Base-by-base conservation (phyloP, 2,888 invertebrate genomes). In the Anaspis maculata region DNA sequence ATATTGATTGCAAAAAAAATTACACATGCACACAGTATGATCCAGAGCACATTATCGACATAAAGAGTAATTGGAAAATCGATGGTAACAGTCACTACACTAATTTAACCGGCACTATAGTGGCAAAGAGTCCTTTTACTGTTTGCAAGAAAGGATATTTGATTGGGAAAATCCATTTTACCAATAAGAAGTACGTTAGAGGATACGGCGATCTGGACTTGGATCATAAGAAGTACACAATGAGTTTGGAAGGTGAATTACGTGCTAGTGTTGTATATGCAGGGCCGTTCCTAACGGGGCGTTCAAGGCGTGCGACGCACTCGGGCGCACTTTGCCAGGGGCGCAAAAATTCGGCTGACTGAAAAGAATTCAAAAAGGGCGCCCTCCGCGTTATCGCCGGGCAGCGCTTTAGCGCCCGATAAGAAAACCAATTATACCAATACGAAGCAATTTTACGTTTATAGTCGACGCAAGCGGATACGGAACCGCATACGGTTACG, bases 171-270 rank as follows among this genome's bases (percentile, higher is more conserved):
- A 71, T 85, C 34, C 70, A 74, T 21, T 56, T 81, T 0, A 76
- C 76, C 6, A 72, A 78, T 30, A 73, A 77, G 37, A 73, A 74
- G 44, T 72, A 77, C 44, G 70, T 86, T 24, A 66, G 74, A 36
- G 86, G 85, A 2, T 73, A 77, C 2, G 81, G 83, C 0, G 76
- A 77, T 39, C 59, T 86, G 21, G 78, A 82, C 42, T 63, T 86
- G 13, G 83, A 86, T 50, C 74, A 79, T 21, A 77, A 78, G 47
- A 73, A 79, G 21, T 75, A 82, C 38, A 77, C 77, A 2, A 72
- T 79, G 3, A 70, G 72, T 34, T 71, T 81, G 13, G 72, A 79
- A 55, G 83, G 77, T 71, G n/a, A n/a, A n/a, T n/a, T n/a, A n/a
- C n/a, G n/a, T n/a, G n/a, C n/a, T n/a, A n/a, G n/a, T n/a, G n/a